Base-by-base conservation (phyloP, 1,140 invertebrate species). In the Aphaenogaster rudis region DNA sequence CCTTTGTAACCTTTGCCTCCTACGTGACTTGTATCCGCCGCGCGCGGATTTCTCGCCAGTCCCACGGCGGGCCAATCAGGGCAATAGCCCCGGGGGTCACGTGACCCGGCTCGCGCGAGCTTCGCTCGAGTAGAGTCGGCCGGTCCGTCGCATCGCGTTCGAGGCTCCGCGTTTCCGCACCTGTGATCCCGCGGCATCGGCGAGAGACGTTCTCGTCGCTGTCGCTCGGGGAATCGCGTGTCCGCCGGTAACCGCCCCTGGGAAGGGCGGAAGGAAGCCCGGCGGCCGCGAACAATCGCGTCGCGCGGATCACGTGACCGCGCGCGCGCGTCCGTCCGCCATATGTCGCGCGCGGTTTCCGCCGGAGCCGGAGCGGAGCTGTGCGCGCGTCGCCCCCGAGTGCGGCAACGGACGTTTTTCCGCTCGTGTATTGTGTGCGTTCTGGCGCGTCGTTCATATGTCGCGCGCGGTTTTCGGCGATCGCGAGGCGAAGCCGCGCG, bases 261-360 rank as follows among this genome's bases (percentile, higher is more conserved):
- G 17, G 15, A 9, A 36, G 4, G 11, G 8, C 11, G 52, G 36
- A 48, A 59, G 66, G 52, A 72, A 48, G 28, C 7, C 33, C 15
- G 48, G 48, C 66, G 39, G 8, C 21, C 7, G 21, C 52, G 17
- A 36, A 36, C 52, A 72, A 59, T 33, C 39, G 66, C 15, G 36
- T 50, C 17, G 52, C 21, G 79, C 28, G 50, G 17, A 21, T 57
- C 50, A 36, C 67, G 80, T 74, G 63, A 80, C 9, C 39, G 28
- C 28, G 28, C 28, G 28, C 77, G 45, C 59, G 77, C 17, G 64
- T 17, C 13, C 66, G 21, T 48, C 48, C 78, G 78, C 45, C 63
- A 69, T 61, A 78, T 78, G 76, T 69, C 77, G 67, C 54, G 80
- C 80, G 54, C 13, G 48, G 39, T 54, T 67, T 80, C 67, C 33